Base-by-base conservation (phyloP, 2,797 vertebrate genomes). In the Acanthurus lineatus region DNA sequence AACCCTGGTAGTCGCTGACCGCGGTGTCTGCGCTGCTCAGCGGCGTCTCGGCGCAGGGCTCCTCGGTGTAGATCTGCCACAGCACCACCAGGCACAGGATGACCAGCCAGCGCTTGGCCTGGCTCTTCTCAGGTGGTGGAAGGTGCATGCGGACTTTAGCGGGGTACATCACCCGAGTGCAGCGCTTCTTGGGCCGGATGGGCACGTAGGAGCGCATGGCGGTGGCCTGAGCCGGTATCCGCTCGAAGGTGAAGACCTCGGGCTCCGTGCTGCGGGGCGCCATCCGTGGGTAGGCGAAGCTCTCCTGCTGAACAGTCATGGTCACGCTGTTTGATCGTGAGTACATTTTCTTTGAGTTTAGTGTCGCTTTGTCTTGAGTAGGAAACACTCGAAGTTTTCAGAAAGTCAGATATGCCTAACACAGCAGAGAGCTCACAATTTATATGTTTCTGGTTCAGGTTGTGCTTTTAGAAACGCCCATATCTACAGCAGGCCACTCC, bases 241-340 rank as follows among this genome's bases (percentile, higher is more conserved):
- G 91, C 86, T 96, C 95, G 87, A 96, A 96, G 73, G 95, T 96
- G 91, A 96, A 96, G 42, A 96, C 92, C 72, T 96, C 95, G 2
- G 95, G 95, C 88, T 95, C 74, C 14, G 75, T 95, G 90, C 81
- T 95, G 57, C 95, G 94, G 19, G 73, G 38, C 57, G 88, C 53
- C 77, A 68, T 14, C 28, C 85, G 48, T 81, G 86, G 25, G 65
- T 70, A 88, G 68, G 79, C 87, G 76, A 93, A 93, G 9, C 76
- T 82, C 62, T 91, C 87, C 63, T 7, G 77, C 32, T 67, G 77
- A 0, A 85, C 60, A 0, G 86, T 83, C 83, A 94, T 9, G 0
- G 90, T 89, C 56, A 84, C 1, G 81, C 93, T 93, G 63, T 83
- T 68, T 3, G 95, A 87, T 57, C 93, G 90, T 9, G 84, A 35